Evolutionary conservation across 2,888 invertebrate species (phyloP).

Genomic region (Siphonodentalium dalli): DNA sequence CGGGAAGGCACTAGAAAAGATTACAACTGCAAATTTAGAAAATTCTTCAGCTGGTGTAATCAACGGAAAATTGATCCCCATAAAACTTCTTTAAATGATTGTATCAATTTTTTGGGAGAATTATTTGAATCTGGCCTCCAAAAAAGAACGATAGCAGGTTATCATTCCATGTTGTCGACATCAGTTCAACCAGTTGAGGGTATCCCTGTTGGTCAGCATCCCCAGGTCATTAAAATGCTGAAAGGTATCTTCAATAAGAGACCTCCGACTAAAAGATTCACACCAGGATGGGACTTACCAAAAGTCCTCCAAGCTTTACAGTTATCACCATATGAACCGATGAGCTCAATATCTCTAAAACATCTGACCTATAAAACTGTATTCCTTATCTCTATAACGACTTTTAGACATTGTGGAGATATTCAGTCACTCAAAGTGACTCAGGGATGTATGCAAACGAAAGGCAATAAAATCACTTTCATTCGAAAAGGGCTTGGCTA

Average conservation of each 20-base stretch:
- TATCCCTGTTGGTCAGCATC: conserved; percentile 23
- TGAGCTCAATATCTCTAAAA: conserved; percentile 9
- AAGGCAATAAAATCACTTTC: conserved; percentile 19
- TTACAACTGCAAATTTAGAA: background rate
- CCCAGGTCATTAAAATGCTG: conserved; percentile 18
- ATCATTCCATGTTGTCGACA: conserved; percentile 22
- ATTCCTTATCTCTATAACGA: conserved; percentile 21
- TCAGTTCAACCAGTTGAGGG: conserved; percentile 12
- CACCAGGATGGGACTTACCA: conserved; percentile 25
- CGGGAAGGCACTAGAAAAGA: background rate
- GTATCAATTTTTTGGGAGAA: background rate
- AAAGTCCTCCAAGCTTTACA: conserved; percentile 11
- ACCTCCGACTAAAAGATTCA: conserved; percentile 13
- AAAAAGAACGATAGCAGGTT: no score
- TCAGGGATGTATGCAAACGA: conserved; percentile 12
- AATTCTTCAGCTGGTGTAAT: conserved; percentile 1
- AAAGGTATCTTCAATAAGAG: conserved; percentile 25
- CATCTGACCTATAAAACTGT: conserved; percentile 16
- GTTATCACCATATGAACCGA: conserved; percentile 24
- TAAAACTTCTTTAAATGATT: no score
- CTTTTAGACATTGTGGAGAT: conserved; percentile 20
- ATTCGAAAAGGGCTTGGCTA: conserved; percentile 13
- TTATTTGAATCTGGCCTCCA: background rate
- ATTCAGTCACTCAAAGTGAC: conserved; percentile 16
- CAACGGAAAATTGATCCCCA: no score